Evolutionary conservation across 2,888 invertebrate genomes (phyloP).

Genomic region (Myathropa florea): DNA sequence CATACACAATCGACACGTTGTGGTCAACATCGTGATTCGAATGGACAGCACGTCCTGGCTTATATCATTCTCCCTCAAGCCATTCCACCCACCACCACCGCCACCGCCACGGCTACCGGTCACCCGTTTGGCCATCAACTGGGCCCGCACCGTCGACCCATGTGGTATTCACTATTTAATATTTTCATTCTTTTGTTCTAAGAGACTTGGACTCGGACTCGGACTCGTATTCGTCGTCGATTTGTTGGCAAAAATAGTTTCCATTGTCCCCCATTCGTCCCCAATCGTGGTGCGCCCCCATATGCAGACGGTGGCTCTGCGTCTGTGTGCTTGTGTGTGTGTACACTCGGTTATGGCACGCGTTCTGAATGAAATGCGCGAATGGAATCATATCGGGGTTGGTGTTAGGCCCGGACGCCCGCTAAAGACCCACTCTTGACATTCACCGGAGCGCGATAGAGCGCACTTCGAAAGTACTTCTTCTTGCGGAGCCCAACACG

Average conservation of each 20-base stretch:
- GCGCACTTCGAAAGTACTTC: constrained; percentile 66
- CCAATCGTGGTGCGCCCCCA: constrained; percentile 16
- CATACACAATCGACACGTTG: constrained; percentile 59
- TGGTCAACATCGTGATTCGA: constrained; percentile 67
- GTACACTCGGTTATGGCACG: constrained; percentile 45
- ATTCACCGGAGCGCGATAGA: constrained; percentile 50
- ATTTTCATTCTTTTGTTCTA: constrained; percentile 63
- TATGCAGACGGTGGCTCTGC: constrained; percentile 4
- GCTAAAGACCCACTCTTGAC: constrained; percentile 52
- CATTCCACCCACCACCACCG: constrained; percentile 39
- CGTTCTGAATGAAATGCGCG: constrained; percentile 67
- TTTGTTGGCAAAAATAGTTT: constrained; percentile 54
- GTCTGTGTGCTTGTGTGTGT: not conserved
- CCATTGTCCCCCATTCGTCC: constrained; percentile 54
- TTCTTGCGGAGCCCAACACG: not conserved
- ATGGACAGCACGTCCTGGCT: constrained; percentile 66
- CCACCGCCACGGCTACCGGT: not conserved
- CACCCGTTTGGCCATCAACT: not conserved
- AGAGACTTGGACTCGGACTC: not conserved
- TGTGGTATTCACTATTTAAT: constrained; percentile 23
- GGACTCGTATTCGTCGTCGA: too few species aligned
- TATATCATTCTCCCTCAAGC: constrained; percentile 41
- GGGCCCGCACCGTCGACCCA: not conserved
- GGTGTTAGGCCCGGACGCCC: constrained; percentile 35
- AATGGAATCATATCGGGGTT: constrained; percentile 48